Evolutionary conservation across 2,113 vertebrate genomes (phyloP), one percentile per base, ranked within the genome.

Genomic region (Anseranas semipalmata): DNA sequence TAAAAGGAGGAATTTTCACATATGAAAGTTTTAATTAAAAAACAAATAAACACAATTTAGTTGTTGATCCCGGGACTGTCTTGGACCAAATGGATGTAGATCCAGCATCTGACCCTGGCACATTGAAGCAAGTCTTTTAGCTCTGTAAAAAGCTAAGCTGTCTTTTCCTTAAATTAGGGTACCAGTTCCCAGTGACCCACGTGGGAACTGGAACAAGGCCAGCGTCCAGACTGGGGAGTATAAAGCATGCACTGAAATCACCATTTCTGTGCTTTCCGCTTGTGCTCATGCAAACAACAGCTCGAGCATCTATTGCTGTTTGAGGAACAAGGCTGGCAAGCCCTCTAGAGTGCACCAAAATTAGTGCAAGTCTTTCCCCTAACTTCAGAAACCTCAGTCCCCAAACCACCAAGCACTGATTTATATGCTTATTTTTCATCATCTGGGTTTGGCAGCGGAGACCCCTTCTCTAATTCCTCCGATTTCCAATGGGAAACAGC

Each of bases 261-360:
- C 15, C 15, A 19, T 48, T 89, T 77, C 65, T 81, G 37, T 55
- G 6, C 15, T 41, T 28, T 32, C 18, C 39, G 9, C 21, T 46
- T 3, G 3, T 45, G n/a, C 46, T 63, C 27, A 15, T n/a, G 17
- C 22, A 72, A 75, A 46, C 7, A 0, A 15, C 22, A 5, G n/a
- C 30, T 53, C 2, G 4, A 76, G 15, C 18, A 32, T 24, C 56
- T 35, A 10, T 48, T 85, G 22, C 20, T 15, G 1, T 22, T 21
- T 6, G 21, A 76, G 24, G 74, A 62, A 20, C 0, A 0, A 30
- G 56, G 17, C 35, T 89, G 41, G 39, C 46, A 83, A 55, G 32
- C 60, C 77, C 87, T 67, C n/a, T 33, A 43, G 24, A 35, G 3
- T 0, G 0, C 3, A 2, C 45, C 76, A 59, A 85, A 73, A 80